A percentile compares a stretch with the other conserved stretches of the same genome.
Evolutionary conservation across 2,888 invertebrate genomes (phyloP).

Genomic region (Drosophila vallismaia): DNA sequence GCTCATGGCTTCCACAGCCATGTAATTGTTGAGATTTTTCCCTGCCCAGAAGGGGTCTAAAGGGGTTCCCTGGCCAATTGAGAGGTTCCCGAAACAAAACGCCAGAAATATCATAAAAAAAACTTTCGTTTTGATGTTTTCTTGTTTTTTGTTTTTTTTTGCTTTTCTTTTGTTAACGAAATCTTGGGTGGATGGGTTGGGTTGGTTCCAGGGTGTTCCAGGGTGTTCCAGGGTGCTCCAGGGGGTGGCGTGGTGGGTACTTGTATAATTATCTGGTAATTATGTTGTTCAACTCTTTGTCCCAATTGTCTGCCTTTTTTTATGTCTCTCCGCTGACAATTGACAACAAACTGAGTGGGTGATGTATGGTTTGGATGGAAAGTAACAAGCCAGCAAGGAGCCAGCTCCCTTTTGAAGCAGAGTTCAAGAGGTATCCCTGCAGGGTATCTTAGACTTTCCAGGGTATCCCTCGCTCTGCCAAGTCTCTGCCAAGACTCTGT

Average conservation of each 20-base stretch:
- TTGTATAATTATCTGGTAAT: conserved; percentile 66
- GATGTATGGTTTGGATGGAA: conserved; percentile 1
- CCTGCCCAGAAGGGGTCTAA: conserved; percentile 4
- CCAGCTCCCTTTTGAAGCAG: conserved; percentile 59
- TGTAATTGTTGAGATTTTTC: conserved; percentile 39
- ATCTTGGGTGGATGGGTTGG: conserved; percentile 1
- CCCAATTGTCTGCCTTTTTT: conserved; percentile 17
- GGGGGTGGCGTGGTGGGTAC: conserved; percentile 21
- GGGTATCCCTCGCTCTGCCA: background rate
- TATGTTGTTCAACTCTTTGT: conserved; percentile 65
- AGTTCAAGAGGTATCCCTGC: conserved; percentile 56
- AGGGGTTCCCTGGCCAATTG: background rate
- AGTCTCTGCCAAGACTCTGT: background rate
- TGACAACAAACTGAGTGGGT: conserved; percentile 27
- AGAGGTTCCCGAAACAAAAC: conserved; percentile 9
- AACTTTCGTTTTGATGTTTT: conserved; percentile 49
- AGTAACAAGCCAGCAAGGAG: conserved; percentile 15
- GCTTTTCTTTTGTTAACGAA: conserved; percentile 24
- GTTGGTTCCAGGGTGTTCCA: too few species aligned
- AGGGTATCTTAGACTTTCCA: background rate
- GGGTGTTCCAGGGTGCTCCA: too few species aligned
- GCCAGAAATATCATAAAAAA: conserved; percentile 16
- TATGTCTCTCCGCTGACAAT: conserved; percentile 42
- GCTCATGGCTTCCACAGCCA: conserved; percentile 3
- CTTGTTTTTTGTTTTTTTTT: too few species aligned